phyloP scores from a whole-genome alignment of 2,888 invertebrate genomes.

The Eristalis arbustorum region DNA sequence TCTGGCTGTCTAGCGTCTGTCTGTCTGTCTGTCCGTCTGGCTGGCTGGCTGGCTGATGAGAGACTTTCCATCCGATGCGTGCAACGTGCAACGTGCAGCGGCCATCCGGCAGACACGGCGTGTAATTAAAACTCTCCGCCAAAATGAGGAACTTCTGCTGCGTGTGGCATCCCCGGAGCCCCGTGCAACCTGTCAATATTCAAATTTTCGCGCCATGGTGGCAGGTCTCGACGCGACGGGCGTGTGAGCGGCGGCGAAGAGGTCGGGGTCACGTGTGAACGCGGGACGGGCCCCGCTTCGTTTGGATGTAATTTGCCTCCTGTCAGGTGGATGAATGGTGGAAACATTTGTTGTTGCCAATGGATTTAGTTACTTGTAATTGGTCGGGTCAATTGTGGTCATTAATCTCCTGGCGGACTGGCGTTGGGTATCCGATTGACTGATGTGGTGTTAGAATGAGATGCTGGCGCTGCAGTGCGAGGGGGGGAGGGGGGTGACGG shows the following conservation, averaged over 20 bases:
- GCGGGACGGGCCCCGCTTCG: constrained; percentile 33
- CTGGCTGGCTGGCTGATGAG: constrained; percentile 34
- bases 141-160: constrained; percentile 62
- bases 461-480: constrained; percentile 39
- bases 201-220: constrained; percentile 58
- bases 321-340: constrained; percentile 48
- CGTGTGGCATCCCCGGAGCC: constrained; percentile 51
- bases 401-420: constrained; percentile 56
- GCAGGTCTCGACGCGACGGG: not conserved
- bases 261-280: not conserved
- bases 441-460: constrained; percentile 52
- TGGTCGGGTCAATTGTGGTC: constrained; percentile 60
- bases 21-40: constrained; percentile 33
- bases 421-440: constrained; percentile 25
- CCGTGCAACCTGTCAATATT: constrained; percentile 51
- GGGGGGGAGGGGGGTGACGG: not conserved
- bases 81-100: not conserved
- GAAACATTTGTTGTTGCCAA: constrained; percentile 55
- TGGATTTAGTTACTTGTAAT: constrained; percentile 60
- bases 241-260: constrained; percentile 7
- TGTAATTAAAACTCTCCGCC: constrained; percentile 66
- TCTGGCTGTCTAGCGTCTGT: constrained; percentile 58
- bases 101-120: constrained; percentile 29
- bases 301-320: constrained; percentile 56
- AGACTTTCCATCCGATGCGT: constrained; percentile 29